Base-by-base conservation (phyloP, 2,113 vertebrate genomes). In the Centropus bengalensis region DNA sequence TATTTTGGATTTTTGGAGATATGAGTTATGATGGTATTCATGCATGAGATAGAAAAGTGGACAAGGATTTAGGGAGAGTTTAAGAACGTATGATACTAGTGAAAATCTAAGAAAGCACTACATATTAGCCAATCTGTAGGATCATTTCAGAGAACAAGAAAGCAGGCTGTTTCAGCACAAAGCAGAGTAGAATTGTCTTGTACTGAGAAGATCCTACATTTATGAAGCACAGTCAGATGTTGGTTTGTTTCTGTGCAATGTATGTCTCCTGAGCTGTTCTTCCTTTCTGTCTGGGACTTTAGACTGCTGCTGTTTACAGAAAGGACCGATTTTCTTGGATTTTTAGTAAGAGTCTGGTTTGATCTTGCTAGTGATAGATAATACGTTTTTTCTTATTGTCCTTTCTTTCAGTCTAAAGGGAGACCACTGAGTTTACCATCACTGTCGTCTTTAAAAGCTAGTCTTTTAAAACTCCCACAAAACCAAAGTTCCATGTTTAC, bases 381-480 rank as follows among this genome's bases (percentile, higher is more conserved):
- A 27, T 27, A 3, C 28, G 4, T 59, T 93, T 91, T 82, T 14
- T 22, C 2, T 81, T 85, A 12, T 14, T 95, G 23, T 85, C 93
- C 10, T 91, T 88, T 82, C 59, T 94, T 93, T 32, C 47, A 99
- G 99, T 79, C 94, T 75, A 98, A 98, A 89, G 69, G 94, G 49
- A 96, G 82, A 95, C 97, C 82, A 69, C 71, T 85, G 21, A 97
- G 94, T 75, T 86, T 99, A 83, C 95, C 66, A 54, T 98, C 98
- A 3, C 92, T 99, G 56, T 97, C 98, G 81, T 98, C 98, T 40
- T 97, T 99, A 86, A 98, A 97, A 96, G 96, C 97, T 70, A 97
- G 91, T 86, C 98, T 98, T 92, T 80, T 98, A 66, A 97, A 98
- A 49, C 95, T 97, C 10, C 49, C 97, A 67, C 96, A 88, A 85